phyloP scores from a whole-genome alignment of 2,113 vertebrate species.

The Fregetta grallaria region DNA sequence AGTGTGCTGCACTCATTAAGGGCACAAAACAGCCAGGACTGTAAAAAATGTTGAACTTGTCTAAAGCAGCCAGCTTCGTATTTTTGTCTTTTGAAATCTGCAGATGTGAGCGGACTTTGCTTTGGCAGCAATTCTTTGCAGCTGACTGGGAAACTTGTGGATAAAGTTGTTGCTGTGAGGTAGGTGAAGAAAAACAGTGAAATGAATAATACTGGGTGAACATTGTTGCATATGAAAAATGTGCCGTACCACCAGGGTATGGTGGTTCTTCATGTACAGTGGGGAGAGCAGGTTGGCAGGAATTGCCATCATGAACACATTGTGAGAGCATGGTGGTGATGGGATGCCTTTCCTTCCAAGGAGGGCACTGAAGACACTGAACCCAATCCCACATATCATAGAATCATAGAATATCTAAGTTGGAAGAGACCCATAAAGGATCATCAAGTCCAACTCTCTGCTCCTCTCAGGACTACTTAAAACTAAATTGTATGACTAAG shows the following conservation, averaged over 20 bases:
- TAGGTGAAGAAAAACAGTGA: conserved; percentile 48
- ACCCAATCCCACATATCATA: not conserved
- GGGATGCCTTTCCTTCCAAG: not conserved
- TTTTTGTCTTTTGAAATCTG: conserved; percentile 38
- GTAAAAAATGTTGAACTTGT: not conserved
- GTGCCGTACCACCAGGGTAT: not conserved
- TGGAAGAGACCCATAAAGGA: not conserved
- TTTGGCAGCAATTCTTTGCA: conserved; percentile 82
- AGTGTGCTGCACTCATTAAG: not conserved
- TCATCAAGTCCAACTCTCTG: not conserved
- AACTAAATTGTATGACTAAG: not conserved
- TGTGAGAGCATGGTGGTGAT: not conserved
- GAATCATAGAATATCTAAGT: not conserved
- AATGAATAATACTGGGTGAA: not conserved
- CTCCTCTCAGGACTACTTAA: not conserved
- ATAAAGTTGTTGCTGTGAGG: conserved; percentile 87
- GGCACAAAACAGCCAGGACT: not conserved
- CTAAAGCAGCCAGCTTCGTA: not conserved
- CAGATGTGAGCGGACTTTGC: conserved; percentile 82
- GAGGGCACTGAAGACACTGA: not conserved
- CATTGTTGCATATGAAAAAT: not conserved
- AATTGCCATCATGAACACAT: fast-evolving
- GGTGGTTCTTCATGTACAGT: not conserved
- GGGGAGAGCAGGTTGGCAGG: not conserved
- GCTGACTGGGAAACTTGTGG: conserved; percentile 83